These are phyloP conservation scores for Brachymystax lenok DNA, from an alignment of 2,797 vertebrate species.

Conservation along the genomic window DNA sequence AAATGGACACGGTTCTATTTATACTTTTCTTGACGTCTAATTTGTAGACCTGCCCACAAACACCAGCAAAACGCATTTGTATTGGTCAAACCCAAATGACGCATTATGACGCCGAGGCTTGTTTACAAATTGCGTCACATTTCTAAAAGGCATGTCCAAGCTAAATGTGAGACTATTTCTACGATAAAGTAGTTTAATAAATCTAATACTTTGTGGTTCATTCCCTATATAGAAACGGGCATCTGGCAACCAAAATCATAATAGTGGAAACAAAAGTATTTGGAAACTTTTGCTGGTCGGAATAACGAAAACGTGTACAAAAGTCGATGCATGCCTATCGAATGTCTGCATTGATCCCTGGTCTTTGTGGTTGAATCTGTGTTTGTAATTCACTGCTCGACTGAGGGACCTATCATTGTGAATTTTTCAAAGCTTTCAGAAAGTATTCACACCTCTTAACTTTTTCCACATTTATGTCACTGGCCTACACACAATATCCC, in stretches of 20 bases:
- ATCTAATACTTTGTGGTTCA: not conserved
- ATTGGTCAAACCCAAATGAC: not conserved
- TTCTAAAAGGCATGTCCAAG: not conserved
- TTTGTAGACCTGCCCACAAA: not conserved
- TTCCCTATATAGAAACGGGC: no score
- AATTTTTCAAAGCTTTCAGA: no score
- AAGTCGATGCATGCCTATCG: not conserved
- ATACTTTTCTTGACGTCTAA: not conserved
- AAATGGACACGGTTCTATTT: not conserved
- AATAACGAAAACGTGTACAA: not conserved
- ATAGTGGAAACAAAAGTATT: conserved; percentile 37
- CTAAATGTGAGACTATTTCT: not conserved
- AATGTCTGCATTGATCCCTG: no score
- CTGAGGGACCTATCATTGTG: no score
- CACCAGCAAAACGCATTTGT: not conserved
- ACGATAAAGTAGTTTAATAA: not conserved
- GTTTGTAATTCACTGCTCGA: no score
- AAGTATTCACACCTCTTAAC: no score
- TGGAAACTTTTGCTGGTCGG: conserved; percentile 32
- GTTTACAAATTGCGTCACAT: not conserved
- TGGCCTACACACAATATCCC: no score
- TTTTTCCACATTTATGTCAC: no score
- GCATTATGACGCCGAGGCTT: not conserved
- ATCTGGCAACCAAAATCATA: not conserved
- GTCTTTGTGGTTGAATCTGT: no score